Base-by-base conservation (phyloP, 2,113 vertebrate species). In the Pangasianodon hypophthalmus region DNA sequence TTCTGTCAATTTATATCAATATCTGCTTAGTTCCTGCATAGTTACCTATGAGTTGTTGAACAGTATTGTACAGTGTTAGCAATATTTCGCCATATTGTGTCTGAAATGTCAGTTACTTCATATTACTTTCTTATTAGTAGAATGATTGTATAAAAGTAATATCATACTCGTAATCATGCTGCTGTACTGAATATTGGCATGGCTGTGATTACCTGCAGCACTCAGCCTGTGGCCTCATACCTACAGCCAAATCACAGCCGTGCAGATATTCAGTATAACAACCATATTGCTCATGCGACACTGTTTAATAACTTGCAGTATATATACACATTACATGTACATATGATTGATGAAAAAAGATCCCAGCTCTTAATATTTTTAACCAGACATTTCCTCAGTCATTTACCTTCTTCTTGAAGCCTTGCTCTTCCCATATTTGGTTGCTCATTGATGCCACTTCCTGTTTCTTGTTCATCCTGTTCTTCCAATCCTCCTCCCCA, bases 401-500 rank as follows among this genome's bases (percentile, higher is more conserved):
- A 84, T 93, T 94, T 95, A 99, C 98, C 98, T 97, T 97, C 92
- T 96, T 97, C 89, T 96, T 96, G 87, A 96, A 91, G n/a, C 95
- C 94, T 93, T 96, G 96, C 88, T 98, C 97, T 90, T 99, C 97
- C 86, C 95, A 96, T 44, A 94, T 91, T 88, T 96, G 96, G 26
- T 92, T 69, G 88, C 90, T 93, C 2, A 93, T 93, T 0, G 94
- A 84, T 67, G 79, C 89, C 14, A 91, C 93, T 41, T 98, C 98
- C 93, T 97, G 97, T 93, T 98, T 99, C 95, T 97, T 98, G 92
- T 95, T 94, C 46, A 99, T 96, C 91, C 98, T 96, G 95, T 97
- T 99, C 92, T 95, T 99, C 98, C 98, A 99, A 91, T 98, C 97
- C 90, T 99, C 98, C 93, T 99, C 98, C 0, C 98, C 98, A 0